phyloP scores from a whole-genome alignment of 2,888 invertebrate species.

The Eurytoma adleriae region DNA sequence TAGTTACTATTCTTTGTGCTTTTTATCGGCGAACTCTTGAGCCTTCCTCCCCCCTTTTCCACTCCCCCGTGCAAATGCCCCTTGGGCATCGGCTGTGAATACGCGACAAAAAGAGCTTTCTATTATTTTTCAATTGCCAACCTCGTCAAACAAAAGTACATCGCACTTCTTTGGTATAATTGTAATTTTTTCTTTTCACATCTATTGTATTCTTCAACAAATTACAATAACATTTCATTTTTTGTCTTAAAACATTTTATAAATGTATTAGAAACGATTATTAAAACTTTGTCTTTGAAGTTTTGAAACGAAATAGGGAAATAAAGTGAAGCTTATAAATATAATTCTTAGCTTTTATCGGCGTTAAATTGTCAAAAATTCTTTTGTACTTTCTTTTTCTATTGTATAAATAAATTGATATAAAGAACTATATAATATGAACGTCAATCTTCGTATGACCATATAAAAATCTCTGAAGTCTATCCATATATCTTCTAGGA shows the following conservation, averaged over 20 bases:
- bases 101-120: constrained; percentile 64
- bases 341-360: no score
- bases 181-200: constrained; percentile 60
- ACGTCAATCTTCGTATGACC: background rate
- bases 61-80: constrained; percentile 52
- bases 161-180: constrained; percentile 70
- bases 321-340: no score
- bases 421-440: background rate
- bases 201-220: constrained; percentile 42
- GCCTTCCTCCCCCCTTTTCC: background rate
- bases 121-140: constrained; percentile 75
- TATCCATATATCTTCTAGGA: background rate
- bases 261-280: background rate
- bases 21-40: constrained; percentile 54
- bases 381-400: background rate
- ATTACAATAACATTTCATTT: constrained; percentile 20
- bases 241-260: constrained; percentile 5
- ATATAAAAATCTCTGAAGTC: constrained; percentile 6
- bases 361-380: no score
- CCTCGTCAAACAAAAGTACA: constrained; percentile 69
- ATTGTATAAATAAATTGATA: background rate
- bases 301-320: no score
- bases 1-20: constrained; percentile 53
- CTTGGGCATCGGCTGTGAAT: constrained; percentile 60
- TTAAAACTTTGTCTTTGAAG: background rate